Percentiles rank a stretch among this genome's conserved stretches.
phyloP scores from a whole-genome alignment of 2,888 invertebrate genomes.

The Eutolmus rufibarbis region DNA sequence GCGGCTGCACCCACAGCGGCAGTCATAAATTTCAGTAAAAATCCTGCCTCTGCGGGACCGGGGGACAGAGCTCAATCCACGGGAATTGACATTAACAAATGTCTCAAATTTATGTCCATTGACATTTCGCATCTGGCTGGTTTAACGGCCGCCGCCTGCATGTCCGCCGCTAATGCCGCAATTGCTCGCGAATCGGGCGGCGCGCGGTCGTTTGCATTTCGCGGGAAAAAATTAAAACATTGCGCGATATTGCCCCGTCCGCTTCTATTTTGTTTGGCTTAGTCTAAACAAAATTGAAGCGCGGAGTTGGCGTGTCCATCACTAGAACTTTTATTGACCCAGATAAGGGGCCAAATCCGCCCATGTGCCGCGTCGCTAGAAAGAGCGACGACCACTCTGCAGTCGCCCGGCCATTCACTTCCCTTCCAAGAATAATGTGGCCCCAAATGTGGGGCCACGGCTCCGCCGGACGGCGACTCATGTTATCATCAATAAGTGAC shows the following conservation, averaged over 20 bases:
- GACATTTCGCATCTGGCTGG: constrained; percentile 18
- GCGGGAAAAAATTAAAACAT: background rate
- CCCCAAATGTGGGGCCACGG: background rate
- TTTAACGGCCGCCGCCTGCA: background rate
- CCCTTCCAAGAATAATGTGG: constrained; percentile 14
- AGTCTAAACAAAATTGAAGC: constrained; percentile 29
- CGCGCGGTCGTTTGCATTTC: constrained; percentile 1
- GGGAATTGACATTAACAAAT: background rate
- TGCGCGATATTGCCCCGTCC: background rate
- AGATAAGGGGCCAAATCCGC: constrained; percentile 10
- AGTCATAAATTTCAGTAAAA: background rate
- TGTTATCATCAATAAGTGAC: background rate
- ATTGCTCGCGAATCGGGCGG: background rate
- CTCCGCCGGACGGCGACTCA: background rate
- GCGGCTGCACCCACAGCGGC: background rate
- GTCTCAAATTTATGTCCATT: constrained; percentile 10
- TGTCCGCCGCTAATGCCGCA: background rate
- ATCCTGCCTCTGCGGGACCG: background rate
- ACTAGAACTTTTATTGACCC: constrained; percentile 29
- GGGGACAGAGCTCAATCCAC: background rate
- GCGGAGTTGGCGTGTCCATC: constrained; percentile 4
- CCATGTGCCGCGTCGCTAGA: background rate
- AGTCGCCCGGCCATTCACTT: constrained; percentile 2
- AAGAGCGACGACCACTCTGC: background rate
- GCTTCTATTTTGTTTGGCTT: background rate